These are phyloP conservation scores for Herpetotheres cachinnans DNA, from an alignment of 2,113 vertebrate genomes.

Conservation along the genomic window DNA sequence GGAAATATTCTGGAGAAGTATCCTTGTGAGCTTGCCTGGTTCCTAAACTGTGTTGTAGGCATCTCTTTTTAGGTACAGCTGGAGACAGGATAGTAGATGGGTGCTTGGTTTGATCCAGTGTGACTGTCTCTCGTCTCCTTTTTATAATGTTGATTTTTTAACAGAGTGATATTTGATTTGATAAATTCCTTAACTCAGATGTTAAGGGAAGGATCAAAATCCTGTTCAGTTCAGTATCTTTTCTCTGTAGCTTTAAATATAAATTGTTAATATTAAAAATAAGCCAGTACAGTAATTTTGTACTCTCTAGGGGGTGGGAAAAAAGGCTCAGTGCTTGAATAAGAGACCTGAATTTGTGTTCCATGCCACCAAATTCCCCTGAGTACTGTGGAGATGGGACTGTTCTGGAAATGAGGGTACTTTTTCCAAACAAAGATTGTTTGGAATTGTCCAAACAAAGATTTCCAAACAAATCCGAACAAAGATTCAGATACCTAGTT, in stretches of 20 bases:
- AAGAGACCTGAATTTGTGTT: not conserved
- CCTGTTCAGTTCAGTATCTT: not conserved
- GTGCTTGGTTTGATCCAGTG: not conserved
- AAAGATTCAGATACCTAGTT: not conserved
- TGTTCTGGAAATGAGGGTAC: not conserved
- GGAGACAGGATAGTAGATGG: not conserved
- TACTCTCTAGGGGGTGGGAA: not conserved
- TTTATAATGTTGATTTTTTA: not conserved
- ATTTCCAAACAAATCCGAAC: too few relatives aligned
- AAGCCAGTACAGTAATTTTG: not conserved
- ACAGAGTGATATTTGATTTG: not conserved
- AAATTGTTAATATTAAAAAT: not conserved
- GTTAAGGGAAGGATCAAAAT: not conserved
- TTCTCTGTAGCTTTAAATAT: not conserved
- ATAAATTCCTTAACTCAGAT: not conserved
- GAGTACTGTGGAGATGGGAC: not conserved
- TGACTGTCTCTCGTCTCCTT: not conserved
- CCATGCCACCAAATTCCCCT: not conserved
- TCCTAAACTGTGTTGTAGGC: not conserved
- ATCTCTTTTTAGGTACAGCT: not conserved
- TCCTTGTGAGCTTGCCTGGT: not conserved
- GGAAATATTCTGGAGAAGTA: not conserved
- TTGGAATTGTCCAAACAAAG: too few relatives aligned
- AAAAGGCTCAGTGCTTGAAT: not conserved
- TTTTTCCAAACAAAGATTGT: too few relatives aligned